Conservation (phyloP, 2,113 vertebrate genomes). For the Bambusicola thoracicus region DNA sequence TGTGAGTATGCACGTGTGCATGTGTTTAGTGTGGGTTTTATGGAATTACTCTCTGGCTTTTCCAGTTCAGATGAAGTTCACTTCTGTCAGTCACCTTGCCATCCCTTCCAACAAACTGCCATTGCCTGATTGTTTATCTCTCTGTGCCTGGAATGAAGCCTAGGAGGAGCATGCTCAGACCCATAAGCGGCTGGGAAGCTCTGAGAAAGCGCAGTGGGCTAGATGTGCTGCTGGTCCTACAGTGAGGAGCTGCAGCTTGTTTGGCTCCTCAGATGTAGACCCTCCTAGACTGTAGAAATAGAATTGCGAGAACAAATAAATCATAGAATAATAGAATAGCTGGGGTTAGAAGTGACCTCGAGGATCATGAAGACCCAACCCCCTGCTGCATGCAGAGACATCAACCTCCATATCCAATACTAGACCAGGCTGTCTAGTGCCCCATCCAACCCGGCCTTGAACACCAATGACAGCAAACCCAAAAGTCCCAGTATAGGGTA, state of each 20-base stretch:
- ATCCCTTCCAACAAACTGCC: background rate
- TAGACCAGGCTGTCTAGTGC: no score
- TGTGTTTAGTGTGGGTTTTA: background rate
- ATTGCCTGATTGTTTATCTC: background rate
- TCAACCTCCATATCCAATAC: no score
- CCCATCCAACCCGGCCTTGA: no score
- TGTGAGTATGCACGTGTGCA: background rate
- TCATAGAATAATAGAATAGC: no score
- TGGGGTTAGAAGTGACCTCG: no score
- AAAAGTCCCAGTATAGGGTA: background rate
- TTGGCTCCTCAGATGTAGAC: background rate
- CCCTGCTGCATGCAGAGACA: no score
- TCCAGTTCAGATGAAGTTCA: background rate
- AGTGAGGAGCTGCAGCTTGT: background rate
- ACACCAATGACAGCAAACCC: background rate
- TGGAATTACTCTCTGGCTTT: background rate
- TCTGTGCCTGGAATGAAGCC: background rate
- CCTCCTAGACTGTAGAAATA: background rate
- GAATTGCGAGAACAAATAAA: background rate
- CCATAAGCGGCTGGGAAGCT: background rate
- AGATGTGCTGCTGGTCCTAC: background rate
- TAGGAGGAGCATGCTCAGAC: background rate
- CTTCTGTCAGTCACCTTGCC: background rate
- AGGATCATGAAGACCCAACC: no score
- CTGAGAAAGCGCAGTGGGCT: background rate